A percentile compares a stretch with the other conserved stretches of the same genome.
Evolutionary conservation across 2,113 vertebrate species (phyloP).

Genomic region (Myotis lucifugus): DNA sequence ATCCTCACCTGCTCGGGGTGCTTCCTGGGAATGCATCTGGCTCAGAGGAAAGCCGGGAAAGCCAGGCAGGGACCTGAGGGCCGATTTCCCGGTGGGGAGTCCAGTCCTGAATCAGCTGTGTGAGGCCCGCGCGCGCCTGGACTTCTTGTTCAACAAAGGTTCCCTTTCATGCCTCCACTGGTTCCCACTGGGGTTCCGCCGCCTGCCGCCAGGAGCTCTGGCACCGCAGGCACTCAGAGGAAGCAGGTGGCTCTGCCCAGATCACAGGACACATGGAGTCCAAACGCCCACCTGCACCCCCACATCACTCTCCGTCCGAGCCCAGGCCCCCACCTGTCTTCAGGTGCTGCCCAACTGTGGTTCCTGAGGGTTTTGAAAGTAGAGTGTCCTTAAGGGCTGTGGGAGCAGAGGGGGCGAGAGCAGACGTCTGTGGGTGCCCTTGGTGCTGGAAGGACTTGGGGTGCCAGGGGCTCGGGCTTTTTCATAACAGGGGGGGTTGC

Average conservation of each 20-base stretch:
- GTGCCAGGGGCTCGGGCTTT: background rate
- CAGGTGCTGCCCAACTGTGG: too few relatives aligned
- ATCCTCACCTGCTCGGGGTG: rapidly evolving
- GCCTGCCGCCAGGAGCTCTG: background rate
- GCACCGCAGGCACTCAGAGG: background rate
- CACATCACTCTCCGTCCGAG: rapidly evolving
- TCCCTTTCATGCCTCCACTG: background rate
- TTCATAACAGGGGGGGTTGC: background rate
- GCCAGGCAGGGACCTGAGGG: background rate
- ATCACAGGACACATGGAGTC: background rate
- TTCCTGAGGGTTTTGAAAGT: background rate
- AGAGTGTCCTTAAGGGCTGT: background rate
- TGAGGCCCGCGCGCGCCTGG: rapidly evolving
- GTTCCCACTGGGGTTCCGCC: background rate
- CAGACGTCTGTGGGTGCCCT: rapidly evolving
- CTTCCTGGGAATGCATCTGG: too few relatives aligned
- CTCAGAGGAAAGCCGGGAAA: background rate
- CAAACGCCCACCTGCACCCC: background rate
- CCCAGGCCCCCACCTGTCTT: background rate
- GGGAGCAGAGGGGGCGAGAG: background rate
- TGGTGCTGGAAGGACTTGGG: background rate
- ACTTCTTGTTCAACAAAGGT: background rate
- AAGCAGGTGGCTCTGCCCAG: background rate
- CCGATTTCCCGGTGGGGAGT: rapidly evolving
- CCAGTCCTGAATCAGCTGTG: rapidly evolving